These are phyloP conservation scores for Ceryle rudis DNA, from an alignment of 2,797 vertebrate genomes.

Conservation along the genomic window DNA sequence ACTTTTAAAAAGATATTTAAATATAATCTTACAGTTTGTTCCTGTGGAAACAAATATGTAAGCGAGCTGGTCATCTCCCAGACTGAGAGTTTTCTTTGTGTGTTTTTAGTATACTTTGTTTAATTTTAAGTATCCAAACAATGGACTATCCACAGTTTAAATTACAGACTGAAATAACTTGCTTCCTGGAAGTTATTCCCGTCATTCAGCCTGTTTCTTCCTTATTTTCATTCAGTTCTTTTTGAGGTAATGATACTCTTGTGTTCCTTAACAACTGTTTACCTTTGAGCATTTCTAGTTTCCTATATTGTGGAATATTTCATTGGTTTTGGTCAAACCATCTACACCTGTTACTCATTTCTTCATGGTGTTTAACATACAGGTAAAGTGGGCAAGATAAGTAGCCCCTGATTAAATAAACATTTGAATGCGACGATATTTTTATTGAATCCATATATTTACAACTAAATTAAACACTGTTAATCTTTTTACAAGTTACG, in stretches of 20 bases:
- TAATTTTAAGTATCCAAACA: neutral
- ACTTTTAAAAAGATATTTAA: neutral
- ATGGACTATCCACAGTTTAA: neutral
- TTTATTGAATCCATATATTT: neutral
- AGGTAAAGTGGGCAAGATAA: neutral
- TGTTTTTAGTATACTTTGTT: neutral
- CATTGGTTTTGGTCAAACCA: neutral
- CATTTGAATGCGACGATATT: neutral
- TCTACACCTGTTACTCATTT: neutral
- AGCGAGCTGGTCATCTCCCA: neutral
- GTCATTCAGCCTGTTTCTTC: neutral
- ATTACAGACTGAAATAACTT: neutral
- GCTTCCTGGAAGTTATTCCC: neutral
- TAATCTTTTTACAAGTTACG: neutral
- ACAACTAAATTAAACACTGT: neutral
- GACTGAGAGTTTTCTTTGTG: neutral
- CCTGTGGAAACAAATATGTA: neutral
- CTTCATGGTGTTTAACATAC: neutral
- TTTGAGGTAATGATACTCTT: neutral
- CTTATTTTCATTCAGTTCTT: neutral
- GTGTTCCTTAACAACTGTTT: neutral
- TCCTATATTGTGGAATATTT: neutral
- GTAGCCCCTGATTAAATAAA: neutral
- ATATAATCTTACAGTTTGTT: neutral
- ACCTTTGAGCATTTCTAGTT: neutral